A percentile compares a stretch with the other conserved stretches of the same genome.
These are phyloP conservation scores for Aythya baeri DNA, from an alignment of 2,113 vertebrate genomes.

Conservation along the genomic window DNA sequence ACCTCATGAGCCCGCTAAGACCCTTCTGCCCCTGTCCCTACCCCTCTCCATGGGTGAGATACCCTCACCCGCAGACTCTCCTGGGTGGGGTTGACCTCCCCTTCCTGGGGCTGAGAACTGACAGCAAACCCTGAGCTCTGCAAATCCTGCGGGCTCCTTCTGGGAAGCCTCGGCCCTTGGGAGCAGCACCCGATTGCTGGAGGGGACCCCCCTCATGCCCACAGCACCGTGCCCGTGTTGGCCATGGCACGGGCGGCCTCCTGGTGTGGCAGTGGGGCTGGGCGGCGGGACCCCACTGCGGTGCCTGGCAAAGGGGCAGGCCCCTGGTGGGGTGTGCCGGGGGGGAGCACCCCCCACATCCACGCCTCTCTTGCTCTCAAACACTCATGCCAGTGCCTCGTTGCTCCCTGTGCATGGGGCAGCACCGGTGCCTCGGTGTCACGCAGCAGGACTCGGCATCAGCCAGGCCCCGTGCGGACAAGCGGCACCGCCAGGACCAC, in stretches of 20 bases:
- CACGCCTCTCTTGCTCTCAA: background rate
- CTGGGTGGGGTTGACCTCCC: background rate
- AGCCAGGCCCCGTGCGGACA: background rate
- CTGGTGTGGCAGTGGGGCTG: background rate
- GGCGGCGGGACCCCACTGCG: fast-evolving
- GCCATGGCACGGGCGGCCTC: fast-evolving
- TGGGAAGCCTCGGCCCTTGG: background rate
- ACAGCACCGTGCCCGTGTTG: fast-evolving
- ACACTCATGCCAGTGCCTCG: background rate
- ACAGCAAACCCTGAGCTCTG: too few relatives aligned
- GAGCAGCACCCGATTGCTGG: fast-evolving
- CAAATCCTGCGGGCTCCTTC: too few relatives aligned
- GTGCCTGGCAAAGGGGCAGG: background rate
- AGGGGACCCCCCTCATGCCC: background rate
- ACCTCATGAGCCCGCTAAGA: background rate
- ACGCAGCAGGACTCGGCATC: background rate
- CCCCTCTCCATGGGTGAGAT: fast-evolving
- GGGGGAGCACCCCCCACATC: fast-evolving
- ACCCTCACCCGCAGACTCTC: fast-evolving
- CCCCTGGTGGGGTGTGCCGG: background rate
- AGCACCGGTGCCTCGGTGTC: background rate
- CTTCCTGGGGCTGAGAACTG: background rate
- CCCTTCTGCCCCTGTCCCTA: background rate
- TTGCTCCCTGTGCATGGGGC: background rate
- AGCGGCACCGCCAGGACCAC: background rate